A percentile compares a stretch with the other conserved stretches of the same genome.
phyloP scores from a whole-genome alignment of 2,888 invertebrate genomes.

The Epirrhoe alternata region DNA sequence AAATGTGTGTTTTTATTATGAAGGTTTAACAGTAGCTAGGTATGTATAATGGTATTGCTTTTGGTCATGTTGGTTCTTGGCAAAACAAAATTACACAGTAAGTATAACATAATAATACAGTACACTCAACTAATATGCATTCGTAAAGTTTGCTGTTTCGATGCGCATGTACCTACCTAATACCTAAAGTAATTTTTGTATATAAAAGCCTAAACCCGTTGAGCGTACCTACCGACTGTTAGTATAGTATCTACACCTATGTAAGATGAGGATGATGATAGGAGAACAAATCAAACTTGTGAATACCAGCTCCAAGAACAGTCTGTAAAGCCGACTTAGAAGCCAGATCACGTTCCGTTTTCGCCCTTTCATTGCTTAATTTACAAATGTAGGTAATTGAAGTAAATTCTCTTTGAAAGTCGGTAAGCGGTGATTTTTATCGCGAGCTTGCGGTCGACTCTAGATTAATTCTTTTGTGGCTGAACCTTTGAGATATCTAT shows the following conservation, averaged over 20 bases:
- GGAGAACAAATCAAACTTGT: background rate
- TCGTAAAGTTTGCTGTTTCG: no score
- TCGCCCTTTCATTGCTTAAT: constrained; percentile 50
- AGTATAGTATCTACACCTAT: background rate
- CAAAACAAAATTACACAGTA: no score
- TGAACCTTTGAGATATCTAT: constrained; percentile 13
- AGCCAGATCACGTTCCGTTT: constrained; percentile 44
- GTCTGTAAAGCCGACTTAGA: constrained; percentile 23
- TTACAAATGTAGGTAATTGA: constrained; percentile 50
- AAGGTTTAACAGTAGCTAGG: background rate
- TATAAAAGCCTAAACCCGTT: no score
- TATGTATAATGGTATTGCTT: no score
- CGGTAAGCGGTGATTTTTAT: constrained; percentile 44
- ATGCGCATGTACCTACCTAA: no score
- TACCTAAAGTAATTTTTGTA: no score
- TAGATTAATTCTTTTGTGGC: constrained; percentile 33
- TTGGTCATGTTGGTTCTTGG: background rate
- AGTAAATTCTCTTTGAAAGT: constrained; percentile 46
- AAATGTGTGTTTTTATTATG: constrained; percentile 1
- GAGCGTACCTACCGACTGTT: no score
- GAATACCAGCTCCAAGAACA: background rate
- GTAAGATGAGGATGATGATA: background rate
- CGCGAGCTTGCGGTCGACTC: constrained; percentile 22
- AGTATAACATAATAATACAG: no score
- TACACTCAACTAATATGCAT: no score